Evolutionary conservation across 2,797 vertebrate species (phyloP).

Genomic region (Rhinichthys osculus): DNA sequence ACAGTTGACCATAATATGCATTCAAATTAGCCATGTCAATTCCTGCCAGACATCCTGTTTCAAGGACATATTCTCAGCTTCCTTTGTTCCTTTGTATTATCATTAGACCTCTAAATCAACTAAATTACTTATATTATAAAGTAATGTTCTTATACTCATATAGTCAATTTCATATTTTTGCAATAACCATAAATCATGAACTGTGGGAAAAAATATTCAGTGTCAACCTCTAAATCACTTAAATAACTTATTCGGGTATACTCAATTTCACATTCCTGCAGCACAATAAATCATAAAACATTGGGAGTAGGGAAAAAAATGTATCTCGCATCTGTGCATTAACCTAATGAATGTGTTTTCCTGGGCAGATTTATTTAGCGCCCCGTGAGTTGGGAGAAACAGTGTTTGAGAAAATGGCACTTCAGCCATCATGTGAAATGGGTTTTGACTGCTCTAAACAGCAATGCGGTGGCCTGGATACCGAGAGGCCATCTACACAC

Average conservation of each 20-base stretch:
- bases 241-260: constrained; percentile 78
- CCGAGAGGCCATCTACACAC: constrained; percentile 42
- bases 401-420: constrained; percentile 60
- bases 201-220: constrained; percentile 65
- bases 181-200: constrained; percentile 80
- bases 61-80: constrained; percentile 43
- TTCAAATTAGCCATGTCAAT: constrained; percentile 54
- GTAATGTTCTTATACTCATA: constrained; percentile 83
- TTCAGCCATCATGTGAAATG: constrained; percentile 57
- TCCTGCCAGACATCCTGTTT: constrained; percentile 15
- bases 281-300: constrained; percentile 77
- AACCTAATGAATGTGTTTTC: constrained; percentile 79
- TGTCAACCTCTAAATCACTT: constrained; percentile 81
- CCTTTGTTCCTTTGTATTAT: constrained; percentile 68
- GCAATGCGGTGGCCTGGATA: constrained; percentile 45
- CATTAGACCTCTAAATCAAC: constrained; percentile 75
- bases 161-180: constrained; percentile 81
- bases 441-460: constrained; percentile 61
- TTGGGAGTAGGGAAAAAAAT: constrained; percentile 64
- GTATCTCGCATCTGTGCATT: constrained; percentile 72
- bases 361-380: constrained; percentile 57
- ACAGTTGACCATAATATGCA: constrained; percentile 51
- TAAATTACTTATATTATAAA: constrained; percentile 82
- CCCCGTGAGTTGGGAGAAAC: constrained; percentile 55
- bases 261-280: constrained; percentile 78